Evolutionary conservation across 2,113 vertebrate genomes (phyloP).

Genomic region (Halcyon senegalensis): DNA sequence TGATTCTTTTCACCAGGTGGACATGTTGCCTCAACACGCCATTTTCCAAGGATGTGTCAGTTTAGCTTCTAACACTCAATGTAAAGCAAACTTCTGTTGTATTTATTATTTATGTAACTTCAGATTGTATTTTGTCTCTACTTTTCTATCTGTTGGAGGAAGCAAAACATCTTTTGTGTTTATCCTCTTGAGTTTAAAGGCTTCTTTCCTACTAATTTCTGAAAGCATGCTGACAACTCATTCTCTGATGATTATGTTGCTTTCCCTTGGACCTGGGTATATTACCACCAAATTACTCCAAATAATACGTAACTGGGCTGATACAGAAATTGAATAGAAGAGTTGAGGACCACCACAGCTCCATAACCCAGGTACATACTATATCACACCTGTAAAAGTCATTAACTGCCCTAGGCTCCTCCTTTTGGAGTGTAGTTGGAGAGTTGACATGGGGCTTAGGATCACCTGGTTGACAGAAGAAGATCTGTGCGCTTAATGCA

Average conservation of each 20-base stretch:
- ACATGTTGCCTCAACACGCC: not conserved
- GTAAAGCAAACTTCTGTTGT: not conserved
- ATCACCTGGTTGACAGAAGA: not conserved
- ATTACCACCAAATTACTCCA: not conserved
- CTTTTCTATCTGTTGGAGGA: not conserved
- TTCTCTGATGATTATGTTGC: not conserved
- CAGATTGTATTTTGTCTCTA: not conserved
- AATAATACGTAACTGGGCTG: not conserved
- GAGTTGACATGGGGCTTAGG: not conserved
- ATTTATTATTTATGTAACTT: not conserved
- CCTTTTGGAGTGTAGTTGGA: not conserved
- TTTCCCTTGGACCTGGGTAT: not conserved
- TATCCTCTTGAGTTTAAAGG: not conserved
- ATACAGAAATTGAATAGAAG: not conserved
- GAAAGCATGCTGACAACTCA: not conserved
- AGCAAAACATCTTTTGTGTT: not conserved
- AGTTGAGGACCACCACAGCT: not conserved
- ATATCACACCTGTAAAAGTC: not conserved
- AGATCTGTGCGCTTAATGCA: not conserved
- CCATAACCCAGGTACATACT: rapidly evolving
- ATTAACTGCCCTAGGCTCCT: not conserved
- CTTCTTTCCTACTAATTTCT: not conserved
- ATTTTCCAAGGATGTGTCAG: not conserved
- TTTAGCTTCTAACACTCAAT: not conserved
- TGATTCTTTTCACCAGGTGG: not conserved